These are phyloP conservation scores for Nicator chloris DNA, from an alignment of 2,113 vertebrate genomes.

Conservation along the genomic window DNA sequence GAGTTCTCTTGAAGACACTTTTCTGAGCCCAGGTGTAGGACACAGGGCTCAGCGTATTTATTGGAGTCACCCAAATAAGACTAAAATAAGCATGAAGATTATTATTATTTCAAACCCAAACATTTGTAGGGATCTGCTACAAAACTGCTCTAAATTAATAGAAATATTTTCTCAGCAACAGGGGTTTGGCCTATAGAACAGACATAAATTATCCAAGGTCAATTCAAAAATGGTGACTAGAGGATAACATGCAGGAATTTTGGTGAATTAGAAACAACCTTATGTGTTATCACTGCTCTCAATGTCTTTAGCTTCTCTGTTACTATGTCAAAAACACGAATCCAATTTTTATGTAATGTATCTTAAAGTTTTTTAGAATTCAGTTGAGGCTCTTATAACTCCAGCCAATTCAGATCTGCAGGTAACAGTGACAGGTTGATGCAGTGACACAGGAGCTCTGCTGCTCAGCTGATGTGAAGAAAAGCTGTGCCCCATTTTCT, in stretches of 20 bases:
- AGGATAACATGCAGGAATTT: not conserved
- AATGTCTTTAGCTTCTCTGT: not conserved
- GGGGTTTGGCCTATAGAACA: not conserved
- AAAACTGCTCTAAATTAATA: not conserved
- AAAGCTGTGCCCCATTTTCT: not conserved
- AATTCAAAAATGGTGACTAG: not conserved
- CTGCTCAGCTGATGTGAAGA: not conserved
- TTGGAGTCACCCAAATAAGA: not conserved
- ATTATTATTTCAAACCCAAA: not conserved
- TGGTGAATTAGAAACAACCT: not conserved
- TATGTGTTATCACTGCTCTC: not conserved
- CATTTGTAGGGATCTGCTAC: not conserved
- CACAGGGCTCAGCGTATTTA: not conserved
- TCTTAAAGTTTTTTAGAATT: not conserved
- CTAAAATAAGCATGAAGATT: not conserved
- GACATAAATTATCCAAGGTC: not conserved
- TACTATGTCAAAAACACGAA: not conserved
- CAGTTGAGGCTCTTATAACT: not conserved
- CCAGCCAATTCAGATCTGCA: not conserved
- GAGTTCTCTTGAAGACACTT: not conserved
- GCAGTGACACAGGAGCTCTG: not conserved
- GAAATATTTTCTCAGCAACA: not conserved
- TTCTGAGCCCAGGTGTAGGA: not conserved
- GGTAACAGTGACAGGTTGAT: not conserved
- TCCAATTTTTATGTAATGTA: not conserved